Conservation (phyloP, 2,113 vertebrate species). For the human (Homo sapiens) region GRCh38 chr15:69739501-69740000, state of each 20-base stretch:
- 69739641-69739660: not conserved
- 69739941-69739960: not conserved
- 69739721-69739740: not conserved
- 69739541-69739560: not conserved
- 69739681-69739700: not conserved
- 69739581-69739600: not conserved
- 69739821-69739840: not conserved
- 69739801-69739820: not conserved
- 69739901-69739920: fast-evolving
- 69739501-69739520: not conserved
- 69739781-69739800: not conserved
- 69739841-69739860: fast-evolving
- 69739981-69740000: not conserved
- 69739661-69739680: not conserved
- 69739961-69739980: not conserved
- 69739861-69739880: too few species aligned
- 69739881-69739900: not conserved
- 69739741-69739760: not conserved
- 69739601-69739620: not conserved
- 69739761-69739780: not conserved
- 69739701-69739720: not conserved
- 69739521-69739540: not conserved
- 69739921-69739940: not conserved
- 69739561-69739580: not conserved
- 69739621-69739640: not conserved